Conservation (phyloP, 2,888 invertebrate genomes). For the Nymphalis urticae region DNA sequence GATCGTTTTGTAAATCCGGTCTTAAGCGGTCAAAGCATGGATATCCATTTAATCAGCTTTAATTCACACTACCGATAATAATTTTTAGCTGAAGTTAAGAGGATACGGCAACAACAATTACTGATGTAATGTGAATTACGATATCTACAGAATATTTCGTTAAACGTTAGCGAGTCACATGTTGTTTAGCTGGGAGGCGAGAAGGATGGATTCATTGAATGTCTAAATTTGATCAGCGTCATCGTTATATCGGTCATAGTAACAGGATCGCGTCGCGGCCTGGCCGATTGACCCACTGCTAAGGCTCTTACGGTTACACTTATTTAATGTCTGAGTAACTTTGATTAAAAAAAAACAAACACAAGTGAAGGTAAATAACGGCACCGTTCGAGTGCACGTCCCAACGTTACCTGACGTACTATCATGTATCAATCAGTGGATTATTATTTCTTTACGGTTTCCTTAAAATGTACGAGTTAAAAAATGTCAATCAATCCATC, state of each 20-base stretch:
- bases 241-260: conserved; percentile 32
- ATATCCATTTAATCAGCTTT: too few species aligned
- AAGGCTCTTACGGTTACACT: not conserved
- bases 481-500: too few species aligned
- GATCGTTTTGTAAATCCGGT: too few species aligned
- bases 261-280: conserved; percentile 11
- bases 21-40: too few species aligned
- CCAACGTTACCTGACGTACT: too few species aligned
- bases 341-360: not conserved
- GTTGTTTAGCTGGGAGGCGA: conserved; percentile 20
- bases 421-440: not conserved
- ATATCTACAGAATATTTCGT: not conserved
- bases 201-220: conserved; percentile 34
- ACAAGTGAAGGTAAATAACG: conserved; percentile 3
- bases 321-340: not conserved
- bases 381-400: not conserved
- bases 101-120: not conserved
- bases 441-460: too few species aligned
- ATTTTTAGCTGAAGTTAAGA: too few species aligned
- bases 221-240: conserved; percentile 35
- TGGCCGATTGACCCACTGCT: conserved; percentile 3
- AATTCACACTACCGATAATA: too few species aligned
- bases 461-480: too few species aligned
- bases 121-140: not conserved
- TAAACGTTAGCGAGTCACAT: conserved; percentile 16